Conservation (phyloP, 2,797 vertebrate genomes). For the Decapterus maruadsi region DNA sequence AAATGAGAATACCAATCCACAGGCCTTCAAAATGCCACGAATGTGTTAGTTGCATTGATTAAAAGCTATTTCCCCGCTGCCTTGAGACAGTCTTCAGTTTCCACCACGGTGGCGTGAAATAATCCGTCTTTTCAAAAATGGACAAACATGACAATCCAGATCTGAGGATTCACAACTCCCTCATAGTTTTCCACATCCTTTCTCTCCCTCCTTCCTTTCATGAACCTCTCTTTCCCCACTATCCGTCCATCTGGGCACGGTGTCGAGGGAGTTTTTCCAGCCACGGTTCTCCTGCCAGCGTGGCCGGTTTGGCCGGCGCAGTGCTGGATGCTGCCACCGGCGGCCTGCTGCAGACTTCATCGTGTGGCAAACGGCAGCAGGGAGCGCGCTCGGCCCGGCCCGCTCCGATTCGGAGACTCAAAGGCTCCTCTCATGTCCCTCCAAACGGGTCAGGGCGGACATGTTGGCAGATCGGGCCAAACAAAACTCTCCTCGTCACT, state of each 20-base stretch:
- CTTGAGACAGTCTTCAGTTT: slow-evolving; percentile 10
- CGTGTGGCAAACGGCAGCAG: slow-evolving; percentile 3
- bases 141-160: slow-evolving; percentile 14
- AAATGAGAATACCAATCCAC: slow-evolving; percentile 1
- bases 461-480: slow-evolving; percentile 62
- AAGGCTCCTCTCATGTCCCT: slow-evolving; percentile 64
- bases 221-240: slow-evolving; percentile 32
- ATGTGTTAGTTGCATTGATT: background rate
- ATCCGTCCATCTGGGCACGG: slow-evolving; percentile 45
- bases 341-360: slow-evolving; percentile 30
- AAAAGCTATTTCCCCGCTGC: background rate
- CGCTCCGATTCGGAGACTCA: slow-evolving; percentile 31
- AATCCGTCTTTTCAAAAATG: slow-evolving; percentile 3
- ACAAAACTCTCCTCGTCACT: slow-evolving; percentile 60
- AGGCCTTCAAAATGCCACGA: background rate
- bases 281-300: slow-evolving; percentile 55
- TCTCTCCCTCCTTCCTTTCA: slow-evolving; percentile 1
- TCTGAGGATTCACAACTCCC: slow-evolving; percentile 9
- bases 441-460: slow-evolving; percentile 66
- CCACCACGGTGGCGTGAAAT: background rate
- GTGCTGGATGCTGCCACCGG: slow-evolving; percentile 30
- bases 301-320: slow-evolving; percentile 57
- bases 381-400: slow-evolving; percentile 29
- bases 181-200: slow-evolving; percentile 6
- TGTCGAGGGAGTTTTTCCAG: slow-evolving; percentile 35